phyloP scores from a whole-genome alignment of 1,140 invertebrate genomes.

The Drosophila fuyamai region DNA sequence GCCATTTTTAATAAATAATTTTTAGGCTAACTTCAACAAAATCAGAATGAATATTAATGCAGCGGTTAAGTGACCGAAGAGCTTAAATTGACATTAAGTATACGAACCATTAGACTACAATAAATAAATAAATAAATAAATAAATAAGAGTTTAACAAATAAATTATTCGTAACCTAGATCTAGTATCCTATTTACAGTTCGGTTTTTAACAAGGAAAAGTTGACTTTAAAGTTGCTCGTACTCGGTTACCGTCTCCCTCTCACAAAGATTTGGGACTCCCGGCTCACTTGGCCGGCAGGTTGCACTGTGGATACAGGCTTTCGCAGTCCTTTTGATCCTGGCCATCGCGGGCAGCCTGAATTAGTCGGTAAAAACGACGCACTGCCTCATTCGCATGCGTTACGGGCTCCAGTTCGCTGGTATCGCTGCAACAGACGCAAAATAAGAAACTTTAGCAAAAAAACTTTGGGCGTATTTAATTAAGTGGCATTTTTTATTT shows the following conservation, averaged over 20 bases:
- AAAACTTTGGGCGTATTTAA: slow-evolving; percentile 57
- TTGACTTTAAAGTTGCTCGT: slow-evolving; percentile 67
- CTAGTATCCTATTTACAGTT: slow-evolving; percentile 72
- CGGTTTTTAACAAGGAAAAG: slow-evolving; percentile 68
- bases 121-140: slow-evolving; percentile 78
- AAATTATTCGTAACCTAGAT: slow-evolving; percentile 46
- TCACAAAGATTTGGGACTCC: slow-evolving; percentile 1
- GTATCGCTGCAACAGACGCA: slow-evolving; percentile 73
- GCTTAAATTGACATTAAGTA: slow-evolving; percentile 29
- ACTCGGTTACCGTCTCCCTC: slow-evolving; percentile 6
- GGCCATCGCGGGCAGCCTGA: slow-evolving; percentile 92
- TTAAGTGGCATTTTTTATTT: slow-evolving; percentile 40
- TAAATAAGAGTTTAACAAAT: slow-evolving; percentile 71
- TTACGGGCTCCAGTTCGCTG: slow-evolving; percentile 88
- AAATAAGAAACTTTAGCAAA: slow-evolving; percentile 35
- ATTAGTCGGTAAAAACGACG: slow-evolving; percentile 91
- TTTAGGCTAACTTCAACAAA: slow-evolving; percentile 54
- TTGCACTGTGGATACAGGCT: slow-evolving; percentile 88
- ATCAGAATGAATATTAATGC: slow-evolving; percentile 76
- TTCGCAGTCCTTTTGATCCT: slow-evolving; percentile 91
- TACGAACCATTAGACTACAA: slow-evolving; percentile 38
- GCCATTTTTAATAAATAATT: slow-evolving; percentile 24
- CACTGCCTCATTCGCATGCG: slow-evolving; percentile 88
- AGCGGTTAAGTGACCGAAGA: slow-evolving; percentile 7
- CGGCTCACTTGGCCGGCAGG: slow-evolving; percentile 70